phyloP scores from a whole-genome alignment of 2,113 vertebrate species.

The Lutjanus erythropterus region DNA sequence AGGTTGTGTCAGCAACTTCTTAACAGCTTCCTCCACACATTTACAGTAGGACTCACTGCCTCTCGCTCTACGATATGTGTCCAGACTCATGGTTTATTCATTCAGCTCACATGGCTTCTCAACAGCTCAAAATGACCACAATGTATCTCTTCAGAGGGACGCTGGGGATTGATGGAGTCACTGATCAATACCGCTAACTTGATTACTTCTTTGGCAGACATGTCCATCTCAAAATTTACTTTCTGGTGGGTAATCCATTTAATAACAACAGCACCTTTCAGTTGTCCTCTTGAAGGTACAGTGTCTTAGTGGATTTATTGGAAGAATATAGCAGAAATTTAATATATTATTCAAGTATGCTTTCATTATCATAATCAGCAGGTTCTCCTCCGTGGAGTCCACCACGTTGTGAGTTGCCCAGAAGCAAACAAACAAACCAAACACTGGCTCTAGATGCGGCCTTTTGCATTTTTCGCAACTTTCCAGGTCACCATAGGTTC shows the following conservation, averaged over 20 bases:
- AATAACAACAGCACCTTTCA: background rate
- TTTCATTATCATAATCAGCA: too few relatives aligned
- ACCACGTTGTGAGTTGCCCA: too few relatives aligned
- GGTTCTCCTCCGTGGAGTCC: too few relatives aligned
- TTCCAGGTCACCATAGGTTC: too few relatives aligned
- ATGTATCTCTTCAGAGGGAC: background rate
- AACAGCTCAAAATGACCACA: background rate
- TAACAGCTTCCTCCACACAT: background rate
- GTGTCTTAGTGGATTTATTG: too few relatives aligned
- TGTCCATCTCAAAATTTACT: background rate
- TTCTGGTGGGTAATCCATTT: background rate
- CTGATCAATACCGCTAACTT: background rate
- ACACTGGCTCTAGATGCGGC: too few relatives aligned
- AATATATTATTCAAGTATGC: too few relatives aligned
- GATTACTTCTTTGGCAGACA: background rate
- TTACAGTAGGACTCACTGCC: background rate
- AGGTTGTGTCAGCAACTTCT: background rate
- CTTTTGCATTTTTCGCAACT: too few relatives aligned
- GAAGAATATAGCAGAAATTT: too few relatives aligned
- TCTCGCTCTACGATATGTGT: background rate
- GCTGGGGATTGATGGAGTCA: background rate
- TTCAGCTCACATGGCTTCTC: background rate
- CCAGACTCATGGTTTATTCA: background rate
- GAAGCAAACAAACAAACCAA: too few relatives aligned
- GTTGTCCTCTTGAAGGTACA: background rate